Evolutionary conservation across 2,888 invertebrate genomes (phyloP), one percentile per base, ranked within the genome.

Genomic region (Sminthurinus aureus): DNA sequence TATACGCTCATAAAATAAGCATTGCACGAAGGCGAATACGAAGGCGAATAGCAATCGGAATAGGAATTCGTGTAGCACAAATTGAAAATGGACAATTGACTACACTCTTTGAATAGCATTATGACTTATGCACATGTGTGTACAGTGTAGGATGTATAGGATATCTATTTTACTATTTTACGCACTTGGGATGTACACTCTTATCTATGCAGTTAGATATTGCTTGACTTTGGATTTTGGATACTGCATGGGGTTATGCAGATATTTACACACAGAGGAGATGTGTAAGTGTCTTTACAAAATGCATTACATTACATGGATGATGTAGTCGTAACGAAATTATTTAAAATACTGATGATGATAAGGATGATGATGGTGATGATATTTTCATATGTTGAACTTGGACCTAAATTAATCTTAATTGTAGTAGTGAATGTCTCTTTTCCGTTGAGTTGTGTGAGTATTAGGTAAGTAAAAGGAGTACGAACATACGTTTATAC

Each of bases 401-500:
- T 66, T 78, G 24, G 58, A 77, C 77, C 58, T 77, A 58, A 78
- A 78, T 78, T 78, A 78, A 78, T 78, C 78, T 78, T 64, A 78
- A 78, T 78, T 18, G 66, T 78, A 6, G 18, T 9, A 58, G 58
- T 58, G 58, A 15, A 13, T 58, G 13, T 58, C 58, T 18, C 58
- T 18, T 18, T 38, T 38, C 38, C 38, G 38, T 38, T 38, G 38
- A 38, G 38, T 38, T 38, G 38, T 38, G 38, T 38, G 38, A 38
- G 38, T 38, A 38, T 38, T n/a, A n/a, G n/a, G n/a, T n/a, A n/a
- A n/a, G n/a, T n/a, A n/a, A n/a, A n/a, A n/a, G 38, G 38, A 38
- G 38, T 38, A 38, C 1, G 38, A 38, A 38, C 38, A 6, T 38
- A 38, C 38, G 1, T 38, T 38, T 4, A 6, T 38, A 6, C 6